Percentiles rank a stretch among this genome's conserved stretches.
Evolutionary conservation across 2,113 vertebrate genomes (phyloP).

Genomic region (Coturnix japonica): DNA sequence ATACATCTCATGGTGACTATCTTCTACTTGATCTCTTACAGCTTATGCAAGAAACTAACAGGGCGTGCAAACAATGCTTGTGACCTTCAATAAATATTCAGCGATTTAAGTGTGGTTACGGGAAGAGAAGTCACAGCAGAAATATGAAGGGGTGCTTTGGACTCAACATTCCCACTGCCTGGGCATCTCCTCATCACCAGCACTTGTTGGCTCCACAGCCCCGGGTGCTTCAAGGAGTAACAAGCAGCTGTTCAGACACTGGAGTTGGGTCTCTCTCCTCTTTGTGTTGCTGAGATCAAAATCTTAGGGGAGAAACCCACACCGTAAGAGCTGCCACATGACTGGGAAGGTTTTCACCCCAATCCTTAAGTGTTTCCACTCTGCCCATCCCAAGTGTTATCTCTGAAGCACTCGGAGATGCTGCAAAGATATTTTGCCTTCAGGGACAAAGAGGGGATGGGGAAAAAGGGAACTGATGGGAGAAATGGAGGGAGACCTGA

Average conservation of each 20-base stretch:
- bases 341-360: not conserved
- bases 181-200: not conserved
- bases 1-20: not conserved
- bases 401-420: not conserved
- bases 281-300: not conserved
- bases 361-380: not conserved
- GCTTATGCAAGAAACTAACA: constrained; percentile 36
- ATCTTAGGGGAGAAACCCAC: not conserved
- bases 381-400: not conserved
- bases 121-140: constrained; percentile 27
- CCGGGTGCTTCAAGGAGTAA: not conserved
- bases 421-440: not conserved
- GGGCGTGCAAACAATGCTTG: constrained; percentile 23
- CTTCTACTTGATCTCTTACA: constrained; percentile 1
- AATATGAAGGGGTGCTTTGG: constrained; percentile 4
- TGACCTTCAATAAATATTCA: constrained; percentile 63
- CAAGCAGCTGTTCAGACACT: fast-evolving
- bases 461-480: not conserved
- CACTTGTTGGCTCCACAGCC: not conserved
- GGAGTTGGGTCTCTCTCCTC: not conserved
- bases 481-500: not conserved
- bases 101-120: constrained; percentile 41
- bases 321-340: not conserved
- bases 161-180: constrained; percentile 21
- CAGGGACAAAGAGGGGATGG: not conserved